A percentile compares a stretch with the other conserved stretches of the same genome.
These are phyloP conservation scores for Pimephales promelas DNA, from an alignment of 2,113 vertebrate genomes.

Conservation along the genomic window DNA sequence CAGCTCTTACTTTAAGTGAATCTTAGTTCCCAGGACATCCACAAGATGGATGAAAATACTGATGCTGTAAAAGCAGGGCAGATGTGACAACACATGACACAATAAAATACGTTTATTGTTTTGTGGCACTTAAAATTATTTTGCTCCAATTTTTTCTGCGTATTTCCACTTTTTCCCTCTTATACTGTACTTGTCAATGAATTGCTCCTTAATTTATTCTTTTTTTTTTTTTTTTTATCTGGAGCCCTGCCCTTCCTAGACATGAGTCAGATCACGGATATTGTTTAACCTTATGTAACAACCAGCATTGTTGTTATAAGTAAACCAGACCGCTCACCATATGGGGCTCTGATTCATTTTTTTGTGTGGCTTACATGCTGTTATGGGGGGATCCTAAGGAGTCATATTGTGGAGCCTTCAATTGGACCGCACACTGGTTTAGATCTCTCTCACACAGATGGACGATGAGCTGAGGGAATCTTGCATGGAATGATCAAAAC, in stretches of 20 bases:
- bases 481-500: constrained; percentile 71
- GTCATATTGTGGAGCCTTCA: constrained; percentile 30
- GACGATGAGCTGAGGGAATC: constrained; percentile 73
- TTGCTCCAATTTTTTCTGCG: too few species aligned
- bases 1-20: too few species aligned
- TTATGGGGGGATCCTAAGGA: constrained; percentile 65
- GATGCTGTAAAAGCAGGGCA: too few species aligned
- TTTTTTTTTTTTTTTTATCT: too few species aligned
- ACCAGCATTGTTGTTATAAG: constrained; percentile 42
- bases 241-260: background rate
- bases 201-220: too few species aligned
- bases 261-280: constrained; percentile 32
- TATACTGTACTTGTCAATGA: too few species aligned
- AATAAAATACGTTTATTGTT: too few species aligned
- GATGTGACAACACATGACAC: too few species aligned
- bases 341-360: constrained; percentile 61
- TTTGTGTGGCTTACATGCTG: constrained; percentile 49
- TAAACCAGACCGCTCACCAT: constrained; percentile 57
- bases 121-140: too few species aligned
- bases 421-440: constrained; percentile 61
- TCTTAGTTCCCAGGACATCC: too few species aligned
- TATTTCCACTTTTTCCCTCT: too few species aligned
- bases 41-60: too few species aligned
- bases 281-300: constrained; percentile 36
- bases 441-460: constrained; percentile 69